Evolutionary conservation across 2,888 invertebrate genomes (phyloP).

Genomic region (Elmis aenea): DNA sequence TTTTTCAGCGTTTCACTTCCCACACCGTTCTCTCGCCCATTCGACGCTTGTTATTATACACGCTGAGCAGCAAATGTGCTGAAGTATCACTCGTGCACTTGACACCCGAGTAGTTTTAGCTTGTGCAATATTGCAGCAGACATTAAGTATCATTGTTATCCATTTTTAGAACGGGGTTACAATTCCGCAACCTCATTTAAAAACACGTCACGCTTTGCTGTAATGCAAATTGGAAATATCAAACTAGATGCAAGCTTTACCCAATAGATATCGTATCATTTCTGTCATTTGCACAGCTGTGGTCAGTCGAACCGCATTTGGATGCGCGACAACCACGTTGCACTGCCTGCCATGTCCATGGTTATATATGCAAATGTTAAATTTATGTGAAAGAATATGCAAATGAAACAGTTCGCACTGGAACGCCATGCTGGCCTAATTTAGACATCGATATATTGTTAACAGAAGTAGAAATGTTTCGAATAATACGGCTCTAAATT

Average conservation of each 20-base stretch:
- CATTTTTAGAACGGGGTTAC: too few relatives aligned
- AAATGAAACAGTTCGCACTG: constrained; percentile 23
- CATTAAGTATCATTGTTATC: too few relatives aligned
- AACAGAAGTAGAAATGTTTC: too few relatives aligned
- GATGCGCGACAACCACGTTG: constrained; percentile 24
- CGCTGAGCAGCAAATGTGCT: too few relatives aligned
- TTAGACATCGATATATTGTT: too few relatives aligned
- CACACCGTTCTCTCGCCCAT: too few relatives aligned
- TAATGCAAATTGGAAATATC: constrained; percentile 32
- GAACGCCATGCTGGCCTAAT: constrained; percentile 17
- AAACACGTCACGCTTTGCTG: not conserved
- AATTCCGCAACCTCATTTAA: not conserved
- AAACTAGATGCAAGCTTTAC: constrained; percentile 24
- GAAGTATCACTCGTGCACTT: too few relatives aligned
- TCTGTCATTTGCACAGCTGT: constrained; percentile 32
- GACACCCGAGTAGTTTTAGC: too few relatives aligned
- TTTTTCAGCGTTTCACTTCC: too few relatives aligned
- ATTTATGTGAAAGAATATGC: constrained; percentile 32
- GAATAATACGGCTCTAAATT: too few relatives aligned
- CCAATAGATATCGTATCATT: constrained; percentile 29
- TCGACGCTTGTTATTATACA: too few relatives aligned
- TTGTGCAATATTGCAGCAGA: too few relatives aligned
- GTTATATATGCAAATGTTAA: constrained; percentile 31
- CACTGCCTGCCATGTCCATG: constrained; percentile 27
- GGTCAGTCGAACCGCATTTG: constrained; percentile 24